Percentiles rank a stretch among this genome's conserved stretches.
Evolutionary conservation across 2,888 invertebrate species (phyloP).

Genomic region (Leucophora obtusa): DNA sequence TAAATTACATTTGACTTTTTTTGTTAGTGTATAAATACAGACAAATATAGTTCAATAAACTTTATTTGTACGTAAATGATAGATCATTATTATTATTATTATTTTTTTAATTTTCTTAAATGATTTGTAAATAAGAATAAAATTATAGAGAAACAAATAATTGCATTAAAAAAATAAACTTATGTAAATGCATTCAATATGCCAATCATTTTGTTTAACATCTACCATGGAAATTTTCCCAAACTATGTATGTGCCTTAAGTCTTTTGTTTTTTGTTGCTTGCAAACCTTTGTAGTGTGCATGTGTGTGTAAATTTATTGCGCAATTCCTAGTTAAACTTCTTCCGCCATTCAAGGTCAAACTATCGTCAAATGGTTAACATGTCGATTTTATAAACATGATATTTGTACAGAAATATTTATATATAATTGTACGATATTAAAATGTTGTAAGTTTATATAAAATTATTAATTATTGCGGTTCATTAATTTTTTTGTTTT

Average conservation of each 20-base stretch:
- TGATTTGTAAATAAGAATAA: neutral
- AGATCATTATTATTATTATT: neutral
- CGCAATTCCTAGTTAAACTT: constrained; percentile 35
- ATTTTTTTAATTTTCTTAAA: neutral
- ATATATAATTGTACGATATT: too few species aligned
- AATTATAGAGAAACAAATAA: neutral
- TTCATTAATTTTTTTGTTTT: too few species aligned
- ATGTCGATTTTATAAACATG: constrained; percentile 3
- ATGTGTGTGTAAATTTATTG: constrained; percentile 1
- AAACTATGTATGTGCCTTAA: constrained; percentile 49
- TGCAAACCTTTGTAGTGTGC: neutral
- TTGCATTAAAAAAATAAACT: neutral
- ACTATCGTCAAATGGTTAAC: constrained; percentile 16
- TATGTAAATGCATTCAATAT: neutral
- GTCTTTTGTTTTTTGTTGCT: constrained; percentile 45
- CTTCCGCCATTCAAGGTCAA: constrained; percentile 60
- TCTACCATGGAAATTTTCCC: neutral
- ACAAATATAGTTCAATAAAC: constrained; percentile 37
- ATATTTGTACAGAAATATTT: too few species aligned
- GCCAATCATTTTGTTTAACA: constrained; percentile 5
- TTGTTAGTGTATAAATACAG: neutral
- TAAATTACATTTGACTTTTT: constrained; percentile 21
- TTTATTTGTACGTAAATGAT: neutral
- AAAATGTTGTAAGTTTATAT: too few species aligned
- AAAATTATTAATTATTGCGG: too few species aligned